Base-by-base conservation (phyloP, 2,888 invertebrate genomes). In the Steinernema hermaphroditum region DNA sequence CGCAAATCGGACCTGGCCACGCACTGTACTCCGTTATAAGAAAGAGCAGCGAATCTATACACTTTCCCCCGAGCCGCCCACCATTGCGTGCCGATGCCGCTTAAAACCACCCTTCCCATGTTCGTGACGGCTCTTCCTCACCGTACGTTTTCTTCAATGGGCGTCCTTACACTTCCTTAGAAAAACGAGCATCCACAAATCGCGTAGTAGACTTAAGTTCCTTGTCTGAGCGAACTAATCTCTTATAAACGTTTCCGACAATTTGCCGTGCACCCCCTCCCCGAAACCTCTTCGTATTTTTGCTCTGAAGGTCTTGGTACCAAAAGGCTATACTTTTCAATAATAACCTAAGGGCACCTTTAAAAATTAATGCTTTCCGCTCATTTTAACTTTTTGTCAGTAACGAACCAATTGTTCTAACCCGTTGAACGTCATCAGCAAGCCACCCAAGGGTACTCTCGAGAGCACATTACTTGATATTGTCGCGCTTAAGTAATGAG, bases 241-340 rank as follows among this genome's bases (percentile, higher is more conserved):
- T n/a, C 19, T 54, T 16, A 54, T 54, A 54, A 54, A 27, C 16
- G 54, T 27, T 54, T 54, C 54, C 54, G 54, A 8, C 54, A 54
- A 27, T 54, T 54, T 54, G 2, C 6, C 54, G 12, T 19, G 19
- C 19, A 6, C 49, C 19, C 19, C 12, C 19, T 8, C 49, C 6
- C 19, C 49, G 49, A n/a, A 12, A 8, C 9, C 43, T 41, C 9
- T 16, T 41, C 43, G 43, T 16, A 41, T 41, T 41, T 41, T 8
- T 41, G 43, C 16, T 8, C 43, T 8, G 9, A 41, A 41, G 8
- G 43, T 16, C 9, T 41, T 12, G n/a, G n/a, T n/a, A n/a, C n/a
- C n/a, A n/a, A n/a, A n/a, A n/a, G n/a, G n/a, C n/a, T n/a, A n/a
- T n/a, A 41, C 43, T 41, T 41, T 41, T 41, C 43, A 16, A 16